phyloP scores from a whole-genome alignment of 2,113 vertebrate species.

The Eurystomus gularis region DNA sequence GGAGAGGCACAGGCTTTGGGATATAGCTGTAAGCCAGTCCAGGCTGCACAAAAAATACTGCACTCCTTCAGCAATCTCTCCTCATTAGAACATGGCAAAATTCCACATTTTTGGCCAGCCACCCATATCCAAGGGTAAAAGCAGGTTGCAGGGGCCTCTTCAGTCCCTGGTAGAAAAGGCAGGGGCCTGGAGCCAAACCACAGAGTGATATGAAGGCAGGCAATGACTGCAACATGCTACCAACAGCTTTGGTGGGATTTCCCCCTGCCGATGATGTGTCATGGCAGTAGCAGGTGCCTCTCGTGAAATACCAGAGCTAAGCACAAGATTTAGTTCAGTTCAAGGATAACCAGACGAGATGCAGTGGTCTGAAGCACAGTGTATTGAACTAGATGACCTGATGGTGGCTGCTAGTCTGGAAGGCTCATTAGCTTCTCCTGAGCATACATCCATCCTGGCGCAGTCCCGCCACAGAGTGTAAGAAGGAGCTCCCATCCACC shows the following conservation, averaged over 20 bases:
- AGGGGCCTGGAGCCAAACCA: neutral
- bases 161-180: neutral
- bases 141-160: neutral
- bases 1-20: neutral
- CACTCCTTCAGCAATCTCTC: neutral
- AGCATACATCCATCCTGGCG: neutral
- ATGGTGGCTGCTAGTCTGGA: neutral
- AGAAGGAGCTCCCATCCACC: neutral
- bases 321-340: neutral
- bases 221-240: neutral
- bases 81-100: neutral
- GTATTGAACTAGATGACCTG: neutral
- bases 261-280: neutral
- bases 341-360: neutral
- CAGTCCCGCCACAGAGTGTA: rapidly evolving
- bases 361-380: neutral
- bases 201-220: neutral
- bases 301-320: neutral
- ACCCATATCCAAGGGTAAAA: neutral
- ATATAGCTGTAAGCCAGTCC: neutral
- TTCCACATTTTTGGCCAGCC: neutral
- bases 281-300: no score
- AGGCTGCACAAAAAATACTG: neutral
- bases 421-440: neutral
- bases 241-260: neutral